Conservation (phyloP, 2,888 invertebrate genomes). For the Drosophila gaucha region DNA sequence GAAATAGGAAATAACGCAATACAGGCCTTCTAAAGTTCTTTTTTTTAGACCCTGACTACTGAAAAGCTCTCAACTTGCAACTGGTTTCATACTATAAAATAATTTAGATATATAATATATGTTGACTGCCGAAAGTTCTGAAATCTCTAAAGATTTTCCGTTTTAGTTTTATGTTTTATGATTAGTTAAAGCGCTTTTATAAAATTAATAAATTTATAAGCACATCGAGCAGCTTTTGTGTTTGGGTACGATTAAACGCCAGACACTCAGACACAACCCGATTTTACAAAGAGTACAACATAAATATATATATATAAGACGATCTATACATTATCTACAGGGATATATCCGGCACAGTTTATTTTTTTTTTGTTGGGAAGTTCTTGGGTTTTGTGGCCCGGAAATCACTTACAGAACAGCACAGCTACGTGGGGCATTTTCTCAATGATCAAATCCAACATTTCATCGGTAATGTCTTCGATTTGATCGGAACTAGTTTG, state of each 20-base stretch:
- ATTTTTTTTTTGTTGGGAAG: background rate
- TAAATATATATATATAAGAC: slow-evolving; percentile 18
- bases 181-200: slow-evolving; percentile 66
- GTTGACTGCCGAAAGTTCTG: slow-evolving; percentile 13
- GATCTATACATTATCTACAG: slow-evolving; percentile 71
- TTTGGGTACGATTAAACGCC: slow-evolving; percentile 42
- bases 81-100: slow-evolving; percentile 42
- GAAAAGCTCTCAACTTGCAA: slow-evolving; percentile 57
- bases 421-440: slow-evolving; percentile 96
- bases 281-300: slow-evolving; percentile 55
- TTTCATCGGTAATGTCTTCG: slow-evolving; percentile 97
- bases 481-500: slow-evolving; percentile 95
- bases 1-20: slow-evolving; percentile 22
- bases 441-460: slow-evolving; percentile 94
- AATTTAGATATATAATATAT: background rate
- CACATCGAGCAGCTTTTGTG: slow-evolving; percentile 57
- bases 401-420: slow-evolving; percentile 91
- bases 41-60: slow-evolving; percentile 29
- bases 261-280: slow-evolving; percentile 67
- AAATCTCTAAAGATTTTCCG: slow-evolving; percentile 1
- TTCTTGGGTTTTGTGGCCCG: slow-evolving; percentile 23
- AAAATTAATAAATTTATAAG: slow-evolving; percentile 49
- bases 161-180: slow-evolving; percentile 51
- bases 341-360: slow-evolving; percentile 32
- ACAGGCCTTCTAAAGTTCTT: slow-evolving; percentile 16